These are phyloP conservation scores for Proales similis DNA, from an alignment of 1,140 invertebrate genomes.

Conservation along the genomic window DNA sequence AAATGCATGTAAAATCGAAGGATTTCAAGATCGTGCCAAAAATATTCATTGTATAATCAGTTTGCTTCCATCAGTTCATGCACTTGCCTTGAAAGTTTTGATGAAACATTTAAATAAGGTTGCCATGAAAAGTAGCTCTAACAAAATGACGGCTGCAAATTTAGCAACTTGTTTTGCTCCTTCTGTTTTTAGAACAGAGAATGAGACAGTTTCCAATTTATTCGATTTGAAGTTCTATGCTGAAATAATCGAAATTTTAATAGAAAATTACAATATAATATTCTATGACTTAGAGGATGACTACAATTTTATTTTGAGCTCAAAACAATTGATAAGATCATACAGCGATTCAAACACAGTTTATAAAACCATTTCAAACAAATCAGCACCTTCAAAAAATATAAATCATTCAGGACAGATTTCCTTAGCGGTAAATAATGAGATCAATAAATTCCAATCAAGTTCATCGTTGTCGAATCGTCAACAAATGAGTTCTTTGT, in stretches of 20 bases:
- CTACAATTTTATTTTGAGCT: too few species aligned
- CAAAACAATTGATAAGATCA: too few species aligned
- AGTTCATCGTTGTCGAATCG: too few species aligned
- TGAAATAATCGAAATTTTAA: slow-evolving; percentile 26
- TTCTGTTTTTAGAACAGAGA: slow-evolving; percentile 22
- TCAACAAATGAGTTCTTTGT: too few species aligned
- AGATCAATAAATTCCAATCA: too few species aligned
- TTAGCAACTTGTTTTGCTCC: slow-evolving; percentile 36
- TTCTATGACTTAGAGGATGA: too few species aligned
- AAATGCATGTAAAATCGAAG: slow-evolving; percentile 24
- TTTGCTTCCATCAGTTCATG: slow-evolving; percentile 1
- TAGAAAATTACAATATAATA: slow-evolving; percentile 30
- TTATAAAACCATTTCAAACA: too few species aligned
- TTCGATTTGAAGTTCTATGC: slow-evolving; percentile 35
- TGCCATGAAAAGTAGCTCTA: slow-evolving; percentile 2
- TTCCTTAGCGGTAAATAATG: too few species aligned
- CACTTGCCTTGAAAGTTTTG: slow-evolving; percentile 6
- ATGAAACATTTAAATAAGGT: slow-evolving; percentile 28
- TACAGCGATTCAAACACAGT: too few species aligned
- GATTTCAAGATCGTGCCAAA: background rate
- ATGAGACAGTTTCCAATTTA: slow-evolving; percentile 31
- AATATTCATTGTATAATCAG: slow-evolving; percentile 7
- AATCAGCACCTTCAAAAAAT: too few species aligned
- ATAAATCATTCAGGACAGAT: too few species aligned
- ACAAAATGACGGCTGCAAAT: slow-evolving; percentile 37